Conservation (phyloP, 1,140 invertebrate genomes). For the Tetramorium alpestre region DNA sequence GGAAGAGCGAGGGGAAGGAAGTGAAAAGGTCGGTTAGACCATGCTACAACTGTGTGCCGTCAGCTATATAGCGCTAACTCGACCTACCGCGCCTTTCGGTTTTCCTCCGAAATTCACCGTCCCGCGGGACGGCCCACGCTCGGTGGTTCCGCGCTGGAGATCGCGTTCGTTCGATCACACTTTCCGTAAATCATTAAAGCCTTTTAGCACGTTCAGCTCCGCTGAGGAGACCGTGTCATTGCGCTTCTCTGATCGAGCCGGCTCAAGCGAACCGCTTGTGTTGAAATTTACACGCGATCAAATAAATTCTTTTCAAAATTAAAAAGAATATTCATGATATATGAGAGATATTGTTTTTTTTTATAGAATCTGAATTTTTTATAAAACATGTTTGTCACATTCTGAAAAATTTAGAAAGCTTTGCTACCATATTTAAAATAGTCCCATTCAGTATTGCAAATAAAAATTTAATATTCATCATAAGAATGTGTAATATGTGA, state of each 20-base stretch:
- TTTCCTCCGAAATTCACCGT: slow-evolving; percentile 77
- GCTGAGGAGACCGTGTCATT: slow-evolving; percentile 48
- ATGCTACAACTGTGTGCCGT: slow-evolving; percentile 45
- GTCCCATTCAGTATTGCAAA: background rate
- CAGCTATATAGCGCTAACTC: slow-evolving; percentile 65
- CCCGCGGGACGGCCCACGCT: slow-evolving; percentile 71
- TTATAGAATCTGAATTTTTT: background rate
- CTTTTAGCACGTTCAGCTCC: slow-evolving; percentile 65
- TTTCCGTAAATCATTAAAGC: slow-evolving; percentile 75
- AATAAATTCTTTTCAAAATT: background rate
- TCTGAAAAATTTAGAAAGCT: background rate
- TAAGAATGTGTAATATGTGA: background rate
- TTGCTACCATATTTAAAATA: background rate
- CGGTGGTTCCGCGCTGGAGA: slow-evolving; percentile 68
- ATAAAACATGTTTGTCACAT: background rate
- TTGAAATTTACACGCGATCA: background rate
- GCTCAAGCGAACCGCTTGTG: background rate
- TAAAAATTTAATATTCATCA: background rate
- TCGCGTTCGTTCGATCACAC: slow-evolving; percentile 73
- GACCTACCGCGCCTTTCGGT: slow-evolving; percentile 72
- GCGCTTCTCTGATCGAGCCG: slow-evolving; percentile 15
- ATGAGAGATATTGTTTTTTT: background rate
- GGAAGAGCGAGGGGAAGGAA: slow-evolving; percentile 51
- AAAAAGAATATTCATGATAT: background rate
- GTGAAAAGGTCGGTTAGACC: slow-evolving; percentile 74